These are phyloP conservation scores for Rhamnusium bicolor DNA, from an alignment of 2,888 invertebrate genomes.

Conservation along the genomic window DNA sequence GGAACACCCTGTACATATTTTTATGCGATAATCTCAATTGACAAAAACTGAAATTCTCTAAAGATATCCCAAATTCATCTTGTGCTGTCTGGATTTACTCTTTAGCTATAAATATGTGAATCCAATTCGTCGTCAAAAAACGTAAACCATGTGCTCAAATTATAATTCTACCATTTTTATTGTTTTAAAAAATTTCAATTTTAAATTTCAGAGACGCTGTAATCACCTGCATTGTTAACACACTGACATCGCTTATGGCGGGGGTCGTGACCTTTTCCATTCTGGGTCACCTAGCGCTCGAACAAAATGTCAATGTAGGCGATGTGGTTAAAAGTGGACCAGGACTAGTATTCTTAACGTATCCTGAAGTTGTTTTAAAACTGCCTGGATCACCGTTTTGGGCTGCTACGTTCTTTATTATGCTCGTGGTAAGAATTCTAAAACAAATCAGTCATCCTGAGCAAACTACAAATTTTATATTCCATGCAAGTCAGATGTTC, in stretches of 20 bases:
- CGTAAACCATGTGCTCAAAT: too few species aligned
- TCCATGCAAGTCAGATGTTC: too few species aligned
- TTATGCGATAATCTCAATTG: too few species aligned
- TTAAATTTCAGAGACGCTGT: conserved; percentile 77
- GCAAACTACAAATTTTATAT: neutral
- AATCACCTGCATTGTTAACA: conserved; percentile 82
- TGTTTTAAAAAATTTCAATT: too few species aligned
- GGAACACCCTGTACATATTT: too few species aligned
- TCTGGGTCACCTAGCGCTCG: conserved; percentile 79
- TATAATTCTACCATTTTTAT: too few species aligned
- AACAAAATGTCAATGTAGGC: conserved; percentile 72
- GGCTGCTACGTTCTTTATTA: conserved; percentile 82
- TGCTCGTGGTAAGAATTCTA: conserved; percentile 75
- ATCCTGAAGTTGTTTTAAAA: conserved; percentile 83
- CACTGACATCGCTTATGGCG: conserved; percentile 81
- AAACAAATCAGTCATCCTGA: neutral
- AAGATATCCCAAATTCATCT: too few species aligned
- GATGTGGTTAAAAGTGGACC: conserved; percentile 78
- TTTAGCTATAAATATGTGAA: too few species aligned
- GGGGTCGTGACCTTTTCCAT: conserved; percentile 85
- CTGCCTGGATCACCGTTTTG: conserved; percentile 81
- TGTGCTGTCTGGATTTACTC: too few species aligned
- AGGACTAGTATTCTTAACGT: conserved; percentile 83
- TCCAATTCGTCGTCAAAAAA: too few species aligned
- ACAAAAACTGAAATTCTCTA: too few species aligned